Evolutionary conservation across 2,113 vertebrate genomes (phyloP), one percentile per base, ranked within the genome.

Genomic region (Prunella fulvescens): DNA sequence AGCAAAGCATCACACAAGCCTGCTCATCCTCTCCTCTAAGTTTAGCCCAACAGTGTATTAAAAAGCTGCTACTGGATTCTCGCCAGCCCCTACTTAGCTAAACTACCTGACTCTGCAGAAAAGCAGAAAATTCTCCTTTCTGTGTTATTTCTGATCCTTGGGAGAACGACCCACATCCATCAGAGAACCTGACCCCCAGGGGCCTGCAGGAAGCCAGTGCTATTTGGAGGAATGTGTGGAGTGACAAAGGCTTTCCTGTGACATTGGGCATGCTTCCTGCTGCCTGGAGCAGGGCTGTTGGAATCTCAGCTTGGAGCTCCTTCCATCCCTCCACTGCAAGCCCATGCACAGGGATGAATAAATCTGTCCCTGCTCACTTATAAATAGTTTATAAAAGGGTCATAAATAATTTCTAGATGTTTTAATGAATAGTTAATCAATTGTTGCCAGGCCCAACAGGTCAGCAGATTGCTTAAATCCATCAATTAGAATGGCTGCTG

Each of bases 391-490:
- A 93, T 93, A 73, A 95, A 95, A 93, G 87, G 84, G 48, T 85
- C 85, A 87, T 94, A 94, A 97, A 89, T 60, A 86, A 91, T 95
- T 96, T 90, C 84, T 95, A 47, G 84, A 54, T 92, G 74, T 73
- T 94, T 91, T 95, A 95, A 96, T 95, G 90, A 95, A 88, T 90
- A 91, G 90, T 93, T 95, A 95, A 96, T 95, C 91, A 57, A 92
- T 94, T 95, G 91, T 90, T 90, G 66, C 64, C 7, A 4, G 51
- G 85, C 76, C 92, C 17, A 91, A 82, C 22, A 86, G 95, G 91
- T 95, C 94, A 92, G 78, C 50, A 54, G 50, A 82, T 70, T 93
- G 74, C 45, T 90, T 80, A 88, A 44, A 86, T 58, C 78, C 58
- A 70, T 80, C 91, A 58, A 54, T 77, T 85, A 54, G 67, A 39